These are phyloP conservation scores for Chaenodraco wilsoni DNA, from an alignment of 2,797 vertebrate genomes.

Conservation along the genomic window DNA sequence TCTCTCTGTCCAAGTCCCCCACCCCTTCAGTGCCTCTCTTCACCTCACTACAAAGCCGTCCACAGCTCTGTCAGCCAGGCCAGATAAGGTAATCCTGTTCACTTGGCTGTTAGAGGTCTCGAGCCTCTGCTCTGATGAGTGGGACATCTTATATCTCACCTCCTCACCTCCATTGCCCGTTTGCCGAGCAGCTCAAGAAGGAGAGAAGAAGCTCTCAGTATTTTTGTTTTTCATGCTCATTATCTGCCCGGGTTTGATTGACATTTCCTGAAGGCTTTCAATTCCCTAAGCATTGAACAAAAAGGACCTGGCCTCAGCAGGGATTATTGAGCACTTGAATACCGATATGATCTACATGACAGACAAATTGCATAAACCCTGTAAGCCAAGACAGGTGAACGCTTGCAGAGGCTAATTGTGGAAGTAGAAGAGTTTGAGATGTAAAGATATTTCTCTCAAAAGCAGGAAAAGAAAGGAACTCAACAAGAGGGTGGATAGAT, in stretches of 20 bases:
- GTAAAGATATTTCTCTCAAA: conserved; percentile 2
- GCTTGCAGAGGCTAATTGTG: neutral
- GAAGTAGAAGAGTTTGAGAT: conserved; percentile 8
- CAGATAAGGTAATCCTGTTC: conserved; percentile 84
- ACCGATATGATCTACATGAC: conserved; percentile 59
- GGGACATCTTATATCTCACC: conserved; percentile 83
- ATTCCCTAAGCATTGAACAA: conserved; percentile 16
- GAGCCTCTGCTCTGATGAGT: conserved; percentile 76
- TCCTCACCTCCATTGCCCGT: conserved; percentile 63
- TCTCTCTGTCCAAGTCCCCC: conserved; percentile 71
- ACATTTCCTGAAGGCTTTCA: conserved; percentile 38
- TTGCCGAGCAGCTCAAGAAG: conserved; percentile 72
- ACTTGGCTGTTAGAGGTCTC: conserved; percentile 77
- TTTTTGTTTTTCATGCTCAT: conserved; percentile 70
- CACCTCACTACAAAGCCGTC: conserved; percentile 81
- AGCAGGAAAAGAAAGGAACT: neutral
- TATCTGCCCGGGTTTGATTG: conserved; percentile 71
- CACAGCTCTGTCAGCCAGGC: conserved; percentile 78
- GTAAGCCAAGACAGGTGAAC: conserved; percentile 19
- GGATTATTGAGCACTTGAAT: conserved; percentile 55
- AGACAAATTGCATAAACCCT: conserved; percentile 42
- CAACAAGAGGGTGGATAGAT: neutral
- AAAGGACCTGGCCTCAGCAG: conserved; percentile 26
- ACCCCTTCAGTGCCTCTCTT: conserved; percentile 69
- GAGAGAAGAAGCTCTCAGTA: conserved; percentile 62